Evolutionary conservation across 2,113 vertebrate species (phyloP), one percentile per base, ranked within the genome.

Genomic region (Tauraco erythrolophus): DNA sequence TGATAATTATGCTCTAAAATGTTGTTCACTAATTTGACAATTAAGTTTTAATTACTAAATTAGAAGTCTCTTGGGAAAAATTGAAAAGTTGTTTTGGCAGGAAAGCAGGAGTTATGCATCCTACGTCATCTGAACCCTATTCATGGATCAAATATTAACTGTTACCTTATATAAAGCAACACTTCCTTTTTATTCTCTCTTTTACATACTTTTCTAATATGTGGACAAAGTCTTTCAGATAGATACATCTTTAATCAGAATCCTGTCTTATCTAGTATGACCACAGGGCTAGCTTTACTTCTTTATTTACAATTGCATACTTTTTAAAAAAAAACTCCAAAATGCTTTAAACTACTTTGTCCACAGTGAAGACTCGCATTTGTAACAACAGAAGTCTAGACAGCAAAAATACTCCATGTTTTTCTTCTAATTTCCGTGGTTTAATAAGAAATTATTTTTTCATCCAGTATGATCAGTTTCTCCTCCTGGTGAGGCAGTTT

Each of bases 61-160:
- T 84, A 87, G 19, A 84, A 92, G n/a, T 28, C 64, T 83, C n/a
- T 87, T 88, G 81, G n/a, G 50, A 58, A 95, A 69, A 92, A 75
- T 3, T 65, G 30, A 82, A 71, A 82, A 80, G 53, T 10, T 39
- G 14, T 45, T 95, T 92, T 82, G 92, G 62, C 43, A 89, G 43
- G 60, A 77, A 80, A 87, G 15, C 35, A 60, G 16, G n/a, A 65
- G 27, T 53, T 77, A 54, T 43, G 21, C 8, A 37, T 45, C 37
- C 24, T 84, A 21, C 37, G 10, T 77, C 33, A 70, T n/a, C 51
- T 76, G 56, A 93, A 78, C 7, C 6, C 5, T 66, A 18, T 6
- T 18, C 7, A 51, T 17, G 19, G 31, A 77, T 41, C 86, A 89
- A 61, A 76, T 88, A 64, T 51, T 66, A 68, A 37, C 35, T 56